Percentiles rank a stretch among this genome's conserved stretches.
Conservation (phyloP, 2,113 vertebrate species). For the Thymallus thymallus region DNA sequence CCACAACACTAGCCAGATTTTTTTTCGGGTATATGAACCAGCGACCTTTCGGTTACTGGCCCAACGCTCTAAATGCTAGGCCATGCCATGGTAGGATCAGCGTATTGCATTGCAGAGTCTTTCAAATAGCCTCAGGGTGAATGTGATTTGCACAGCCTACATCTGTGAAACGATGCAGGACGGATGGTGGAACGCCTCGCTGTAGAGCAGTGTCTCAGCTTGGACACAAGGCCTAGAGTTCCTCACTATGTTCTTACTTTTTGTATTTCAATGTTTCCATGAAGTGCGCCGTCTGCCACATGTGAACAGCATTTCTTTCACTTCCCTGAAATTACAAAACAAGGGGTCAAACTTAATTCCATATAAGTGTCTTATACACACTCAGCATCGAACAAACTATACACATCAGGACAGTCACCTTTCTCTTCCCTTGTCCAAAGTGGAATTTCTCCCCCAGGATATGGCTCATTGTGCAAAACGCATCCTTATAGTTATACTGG, state of each 20-base stretch:
- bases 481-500: conserved; percentile 70
- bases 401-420: conserved; percentile 34
- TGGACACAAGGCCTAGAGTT: not conserved
- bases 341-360: not conserved
- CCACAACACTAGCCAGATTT: too few species aligned
- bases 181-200: not conserved
- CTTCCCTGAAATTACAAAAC: not conserved
- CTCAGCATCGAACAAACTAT: not conserved
- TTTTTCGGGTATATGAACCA: too few species aligned
- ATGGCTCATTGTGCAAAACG: conserved; percentile 72
- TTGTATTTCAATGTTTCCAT: conserved; percentile 22
- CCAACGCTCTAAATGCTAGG: too few species aligned
- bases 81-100: too few species aligned
- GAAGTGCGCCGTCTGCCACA: conserved; percentile 16
- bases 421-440: conserved; percentile 12
- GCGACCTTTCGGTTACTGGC: too few species aligned
- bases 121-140: too few species aligned
- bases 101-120: too few species aligned
- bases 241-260: conserved; percentile 36
- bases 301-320: conserved; percentile 12
- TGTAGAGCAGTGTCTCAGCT: not conserved
- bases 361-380: not conserved
- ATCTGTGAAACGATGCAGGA: not conserved
- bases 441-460: conserved; percentile 71
- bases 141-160: too few species aligned